Percentiles rank a stretch among this genome's conserved stretches.
phyloP scores from a whole-genome alignment of 92 coral and sea anemone species.

The Umimayanthus kanabou region DNA sequence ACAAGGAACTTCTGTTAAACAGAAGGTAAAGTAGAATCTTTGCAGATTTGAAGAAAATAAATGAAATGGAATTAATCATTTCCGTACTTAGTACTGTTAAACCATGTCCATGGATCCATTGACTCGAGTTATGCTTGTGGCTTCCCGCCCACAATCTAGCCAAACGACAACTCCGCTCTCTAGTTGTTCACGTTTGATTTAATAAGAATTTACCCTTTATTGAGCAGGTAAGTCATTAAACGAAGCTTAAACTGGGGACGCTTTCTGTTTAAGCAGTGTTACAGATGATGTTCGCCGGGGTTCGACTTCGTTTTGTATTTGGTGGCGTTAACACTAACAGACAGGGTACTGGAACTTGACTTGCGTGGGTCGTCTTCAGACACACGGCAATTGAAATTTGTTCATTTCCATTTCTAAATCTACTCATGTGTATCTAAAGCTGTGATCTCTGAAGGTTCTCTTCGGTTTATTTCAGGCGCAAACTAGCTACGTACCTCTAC shows the following conservation, averaged over 20 bases:
- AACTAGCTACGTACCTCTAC: neutral
- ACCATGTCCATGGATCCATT: neutral
- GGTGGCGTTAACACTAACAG: neutral
- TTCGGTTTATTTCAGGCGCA: neutral
- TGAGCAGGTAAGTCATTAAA: neutral
- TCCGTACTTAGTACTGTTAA: neutral
- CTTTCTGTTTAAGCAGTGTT: neutral
- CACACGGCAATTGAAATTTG: neutral
- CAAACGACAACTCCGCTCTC: conserved; percentile 8
- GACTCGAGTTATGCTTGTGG: neutral
- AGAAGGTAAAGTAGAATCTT: conserved; percentile 38
- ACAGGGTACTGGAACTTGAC: neutral
- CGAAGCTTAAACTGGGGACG: neutral
- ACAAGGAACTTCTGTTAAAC: conserved; percentile 21
- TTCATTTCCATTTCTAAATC: conserved; percentile 18
- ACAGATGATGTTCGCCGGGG: neutral
- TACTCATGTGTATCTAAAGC: neutral
- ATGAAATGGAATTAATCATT: neutral
- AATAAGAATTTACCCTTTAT: neutral
- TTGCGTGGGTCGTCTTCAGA: neutral
- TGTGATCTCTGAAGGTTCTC: neutral
- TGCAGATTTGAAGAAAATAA: conserved; percentile 7
- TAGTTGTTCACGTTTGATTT: neutral
- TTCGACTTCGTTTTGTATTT: neutral
- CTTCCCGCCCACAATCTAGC: conserved; percentile 32